phyloP scores from a whole-genome alignment of 2,113 vertebrate species.

The Gallinago jamesoni region DNA sequence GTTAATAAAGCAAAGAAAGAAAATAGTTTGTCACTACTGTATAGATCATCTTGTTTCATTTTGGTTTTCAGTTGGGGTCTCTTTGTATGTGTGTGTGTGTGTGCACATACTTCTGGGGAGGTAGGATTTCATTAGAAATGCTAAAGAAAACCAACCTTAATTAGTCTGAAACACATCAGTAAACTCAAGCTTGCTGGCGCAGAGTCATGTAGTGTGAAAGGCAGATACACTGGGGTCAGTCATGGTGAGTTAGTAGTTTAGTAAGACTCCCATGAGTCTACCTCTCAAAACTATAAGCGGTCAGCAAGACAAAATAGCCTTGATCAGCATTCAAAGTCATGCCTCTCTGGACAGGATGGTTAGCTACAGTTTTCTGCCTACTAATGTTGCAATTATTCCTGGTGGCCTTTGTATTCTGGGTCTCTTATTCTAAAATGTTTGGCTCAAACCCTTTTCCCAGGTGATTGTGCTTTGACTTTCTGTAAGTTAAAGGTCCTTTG shows the following conservation, averaged over 20 bases:
- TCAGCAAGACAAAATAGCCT: slow-evolving; percentile 65
- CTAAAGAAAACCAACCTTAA: slow-evolving; percentile 67
- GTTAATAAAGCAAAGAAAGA: slow-evolving; percentile 53
- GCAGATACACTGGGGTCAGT: slow-evolving; percentile 54
- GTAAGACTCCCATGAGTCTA: slow-evolving; percentile 58
- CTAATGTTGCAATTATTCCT: slow-evolving; percentile 58
- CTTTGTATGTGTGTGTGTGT: background rate
- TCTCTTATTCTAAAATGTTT: slow-evolving; percentile 54
- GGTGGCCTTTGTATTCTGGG: slow-evolving; percentile 15
- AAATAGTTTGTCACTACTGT: slow-evolving; percentile 17
- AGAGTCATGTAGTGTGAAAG: slow-evolving; percentile 61
- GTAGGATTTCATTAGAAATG: slow-evolving; percentile 70
- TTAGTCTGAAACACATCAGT: slow-evolving; percentile 71
- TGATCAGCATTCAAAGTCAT: slow-evolving; percentile 65
- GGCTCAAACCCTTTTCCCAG: slow-evolving; percentile 61
- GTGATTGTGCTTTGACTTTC: slow-evolving; percentile 48
- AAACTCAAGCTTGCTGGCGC: slow-evolving; percentile 60
- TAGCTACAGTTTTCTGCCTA: slow-evolving; percentile 58
- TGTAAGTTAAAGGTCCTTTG: slow-evolving; percentile 61
- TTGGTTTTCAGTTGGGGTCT: slow-evolving; percentile 15
- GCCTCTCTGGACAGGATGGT: slow-evolving; percentile 43
- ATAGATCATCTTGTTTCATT: background rate
- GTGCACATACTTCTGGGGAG: slow-evolving; percentile 11
- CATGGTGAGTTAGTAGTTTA: slow-evolving; percentile 57
- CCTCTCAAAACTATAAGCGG: slow-evolving; percentile 57